These are phyloP conservation scores for Emmelina monodactyla DNA, from an alignment of 2,888 invertebrate genomes.

Conservation along the genomic window DNA sequence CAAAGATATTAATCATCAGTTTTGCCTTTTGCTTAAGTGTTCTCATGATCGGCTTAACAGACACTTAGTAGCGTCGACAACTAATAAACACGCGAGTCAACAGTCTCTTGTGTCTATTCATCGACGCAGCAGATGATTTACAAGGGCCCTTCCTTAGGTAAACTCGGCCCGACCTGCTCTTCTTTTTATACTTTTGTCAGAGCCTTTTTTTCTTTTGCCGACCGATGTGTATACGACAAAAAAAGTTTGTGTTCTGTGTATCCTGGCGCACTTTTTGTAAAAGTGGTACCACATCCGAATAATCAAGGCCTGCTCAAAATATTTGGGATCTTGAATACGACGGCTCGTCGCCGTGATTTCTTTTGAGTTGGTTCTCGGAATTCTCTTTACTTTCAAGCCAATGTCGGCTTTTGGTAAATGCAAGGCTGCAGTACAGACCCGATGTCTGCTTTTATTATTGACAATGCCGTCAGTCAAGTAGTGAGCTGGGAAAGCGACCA, in stretches of 20 bases:
- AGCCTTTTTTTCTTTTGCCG: constrained; percentile 56
- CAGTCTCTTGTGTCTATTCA: constrained; percentile 55
- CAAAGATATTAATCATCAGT: no score
- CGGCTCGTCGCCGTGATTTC: constrained; percentile 38
- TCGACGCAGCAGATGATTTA: constrained; percentile 59
- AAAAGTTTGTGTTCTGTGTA: constrained; percentile 56
- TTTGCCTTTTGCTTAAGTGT: constrained; percentile 29
- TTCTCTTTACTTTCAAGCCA: constrained; percentile 25
- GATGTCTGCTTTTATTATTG: constrained; percentile 20
- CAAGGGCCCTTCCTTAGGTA: constrained; percentile 65
- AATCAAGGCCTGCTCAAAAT: constrained; percentile 61
- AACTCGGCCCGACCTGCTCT: constrained; percentile 54
- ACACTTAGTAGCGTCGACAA: constrained; percentile 55
- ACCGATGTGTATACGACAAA: constrained; percentile 54
- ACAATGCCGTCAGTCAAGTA: background rate
- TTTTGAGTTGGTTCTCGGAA: constrained; percentile 51
- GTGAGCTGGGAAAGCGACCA: constrained; percentile 22
- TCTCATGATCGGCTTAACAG: constrained; percentile 49
- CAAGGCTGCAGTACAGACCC: constrained; percentile 21
- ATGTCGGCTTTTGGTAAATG: constrained; percentile 24
- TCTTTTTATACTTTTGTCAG: constrained; percentile 62
- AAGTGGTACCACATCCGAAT: constrained; percentile 64
- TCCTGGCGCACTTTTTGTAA: constrained; percentile 60
- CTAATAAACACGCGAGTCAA: constrained; percentile 61
- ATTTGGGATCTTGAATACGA: constrained; percentile 56